These are phyloP conservation scores for Cliona cf. orientalis DNA, from an alignment of 37 sponge, comb jelly and placozoan genomes.

Conservation along the genomic window DNA sequence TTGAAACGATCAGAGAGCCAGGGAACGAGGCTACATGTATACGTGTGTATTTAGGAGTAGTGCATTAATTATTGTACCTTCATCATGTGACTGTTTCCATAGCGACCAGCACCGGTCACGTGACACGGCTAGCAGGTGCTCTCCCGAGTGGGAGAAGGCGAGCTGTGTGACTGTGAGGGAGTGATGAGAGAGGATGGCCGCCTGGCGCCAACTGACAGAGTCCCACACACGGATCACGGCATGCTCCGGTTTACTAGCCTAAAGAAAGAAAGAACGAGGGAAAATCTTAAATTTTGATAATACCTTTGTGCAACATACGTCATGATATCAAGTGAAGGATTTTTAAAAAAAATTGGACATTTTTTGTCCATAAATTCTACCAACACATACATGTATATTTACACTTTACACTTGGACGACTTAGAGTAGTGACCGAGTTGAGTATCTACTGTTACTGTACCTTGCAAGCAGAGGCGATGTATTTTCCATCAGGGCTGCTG, in stretches of 20 bases:
- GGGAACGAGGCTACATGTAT: not conserved
- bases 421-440: not conserved
- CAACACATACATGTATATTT: not conserved
- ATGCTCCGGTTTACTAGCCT: slow-evolving; percentile 89
- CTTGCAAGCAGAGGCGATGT: slow-evolving; percentile 92
- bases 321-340: not conserved
- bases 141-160: slow-evolving; percentile 75
- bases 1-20: no score
- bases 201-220: slow-evolving; percentile 67
- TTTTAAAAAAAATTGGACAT: not conserved
- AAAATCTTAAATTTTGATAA: not conserved
- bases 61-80: no score
- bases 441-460: slow-evolving; percentile 16
- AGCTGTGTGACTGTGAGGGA: slow-evolving; percentile 92
- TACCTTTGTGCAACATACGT: not conserved
- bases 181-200: slow-evolving; percentile 62
- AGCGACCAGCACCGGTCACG: slow-evolving; percentile 92
- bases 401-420: not conserved
- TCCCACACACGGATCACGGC: slow-evolving; percentile 88
- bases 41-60: not conserved
- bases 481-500: slow-evolving; percentile 52
- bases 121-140: slow-evolving; percentile 79
- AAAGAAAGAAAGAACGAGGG: not conserved
- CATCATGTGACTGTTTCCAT: slow-evolving; percentile 64
- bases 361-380: not conserved